Conservation (phyloP, 2,113 vertebrate species). For the Cnemophilus loriae region DNA sequence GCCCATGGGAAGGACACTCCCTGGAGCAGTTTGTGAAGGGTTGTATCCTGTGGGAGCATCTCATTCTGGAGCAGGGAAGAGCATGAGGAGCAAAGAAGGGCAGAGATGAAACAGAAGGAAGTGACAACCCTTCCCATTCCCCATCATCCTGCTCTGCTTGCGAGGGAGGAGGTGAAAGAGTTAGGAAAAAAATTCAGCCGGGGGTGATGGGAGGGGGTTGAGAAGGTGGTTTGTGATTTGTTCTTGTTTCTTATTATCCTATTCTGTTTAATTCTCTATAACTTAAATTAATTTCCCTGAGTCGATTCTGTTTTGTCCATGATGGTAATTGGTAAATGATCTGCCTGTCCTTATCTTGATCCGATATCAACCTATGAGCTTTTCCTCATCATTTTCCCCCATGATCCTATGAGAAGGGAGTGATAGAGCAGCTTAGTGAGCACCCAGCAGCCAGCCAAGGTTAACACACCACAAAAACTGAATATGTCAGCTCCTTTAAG, state of each 20-base stretch:
- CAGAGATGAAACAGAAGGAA: not conserved
- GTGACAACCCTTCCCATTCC: not conserved
- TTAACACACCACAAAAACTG: not conserved
- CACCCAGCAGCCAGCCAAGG: not conserved
- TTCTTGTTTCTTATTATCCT: not conserved
- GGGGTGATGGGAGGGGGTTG: not conserved
- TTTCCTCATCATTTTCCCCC: not conserved
- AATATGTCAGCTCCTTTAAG: not conserved
- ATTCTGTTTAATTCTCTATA: not conserved
- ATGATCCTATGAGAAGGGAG: not conserved
- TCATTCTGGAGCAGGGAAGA: not conserved
- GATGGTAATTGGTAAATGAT: not conserved
- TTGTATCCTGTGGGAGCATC: not conserved
- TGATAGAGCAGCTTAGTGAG: not conserved
- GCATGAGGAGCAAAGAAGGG: not conserved
- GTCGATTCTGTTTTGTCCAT: fast-evolving
- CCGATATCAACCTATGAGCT: not conserved
- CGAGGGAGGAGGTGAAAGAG: not conserved
- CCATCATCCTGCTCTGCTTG: not conserved
- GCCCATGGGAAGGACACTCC: not conserved
- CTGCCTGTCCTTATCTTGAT: not conserved
- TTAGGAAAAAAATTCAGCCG: not conserved
- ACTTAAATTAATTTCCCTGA: not conserved
- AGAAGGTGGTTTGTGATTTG: not conserved
- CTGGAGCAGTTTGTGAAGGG: not conserved